Evolutionary conservation across 2,888 invertebrate genomes (phyloP).

Genomic region (Schizotus pectinicornis): DNA sequence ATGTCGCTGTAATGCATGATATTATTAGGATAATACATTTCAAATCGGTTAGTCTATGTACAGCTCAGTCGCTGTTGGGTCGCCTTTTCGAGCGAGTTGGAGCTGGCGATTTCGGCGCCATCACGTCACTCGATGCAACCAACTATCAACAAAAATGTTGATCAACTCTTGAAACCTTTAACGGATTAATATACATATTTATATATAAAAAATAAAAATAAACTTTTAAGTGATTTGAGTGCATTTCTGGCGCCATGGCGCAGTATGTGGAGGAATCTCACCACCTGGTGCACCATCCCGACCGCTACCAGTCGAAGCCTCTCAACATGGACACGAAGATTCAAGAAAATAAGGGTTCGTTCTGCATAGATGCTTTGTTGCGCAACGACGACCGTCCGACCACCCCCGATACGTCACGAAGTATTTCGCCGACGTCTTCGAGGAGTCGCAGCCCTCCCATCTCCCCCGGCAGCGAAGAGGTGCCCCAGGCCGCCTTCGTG

Average conservation of each 20-base stretch:
- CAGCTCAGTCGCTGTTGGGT: slow-evolving; percentile 49
- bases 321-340: slow-evolving; percentile 56
- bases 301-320: slow-evolving; percentile 44
- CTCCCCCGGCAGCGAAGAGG: slow-evolving; percentile 84
- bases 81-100: slow-evolving; percentile 14
- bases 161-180: background rate
- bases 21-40: slow-evolving; percentile 61
- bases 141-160: background rate
- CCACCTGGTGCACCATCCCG: slow-evolving; percentile 41
- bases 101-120: too few relatives aligned
- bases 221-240: background rate
- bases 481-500: slow-evolving; percentile 61
- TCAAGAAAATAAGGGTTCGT: slow-evolving; percentile 67
- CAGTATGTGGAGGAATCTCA: slow-evolving; percentile 49
- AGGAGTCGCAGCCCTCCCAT: slow-evolving; percentile 83
- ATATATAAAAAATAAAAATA: background rate
- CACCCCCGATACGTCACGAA: slow-evolving; percentile 51
- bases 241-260: slow-evolving; percentile 38
- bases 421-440: slow-evolving; percentile 58
- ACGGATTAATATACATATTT: background rate
- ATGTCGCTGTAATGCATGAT: slow-evolving; percentile 60
- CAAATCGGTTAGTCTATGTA: slow-evolving; percentile 59
- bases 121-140: too few relatives aligned
- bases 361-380: slow-evolving; percentile 90
- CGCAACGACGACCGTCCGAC: slow-evolving; percentile 49